A percentile compares a stretch with the other conserved stretches of the same genome.
Evolutionary conservation across 2,113 vertebrate genomes (phyloP).

Genomic region (Tauraco erythrolophus): DNA sequence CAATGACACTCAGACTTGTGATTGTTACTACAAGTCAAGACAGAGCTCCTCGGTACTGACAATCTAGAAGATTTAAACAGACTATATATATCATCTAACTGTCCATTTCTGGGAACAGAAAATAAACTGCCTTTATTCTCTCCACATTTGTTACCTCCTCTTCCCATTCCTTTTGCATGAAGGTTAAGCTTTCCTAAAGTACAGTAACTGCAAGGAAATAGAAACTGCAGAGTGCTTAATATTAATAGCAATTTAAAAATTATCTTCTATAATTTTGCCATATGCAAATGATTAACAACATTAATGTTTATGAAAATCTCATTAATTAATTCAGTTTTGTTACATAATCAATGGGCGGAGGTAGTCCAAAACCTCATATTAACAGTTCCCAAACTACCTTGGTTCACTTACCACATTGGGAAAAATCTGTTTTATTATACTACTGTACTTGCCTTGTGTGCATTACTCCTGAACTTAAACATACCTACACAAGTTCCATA

Average conservation of each 20-base stretch:
- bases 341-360: background rate
- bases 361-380: background rate
- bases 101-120: constrained; percentile 12
- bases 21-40: background rate
- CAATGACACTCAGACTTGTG: background rate
- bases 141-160: background rate
- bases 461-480: background rate
- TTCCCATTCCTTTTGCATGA: background rate
- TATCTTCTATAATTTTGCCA: background rate
- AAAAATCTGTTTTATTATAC: background rate
- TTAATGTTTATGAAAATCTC: background rate
- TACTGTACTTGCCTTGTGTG: background rate
- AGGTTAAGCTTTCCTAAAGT: background rate
- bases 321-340: background rate
- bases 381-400: background rate
- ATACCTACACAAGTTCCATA: background rate
- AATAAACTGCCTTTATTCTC: background rate
- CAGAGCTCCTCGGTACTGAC: background rate
- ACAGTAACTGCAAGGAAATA: background rate
- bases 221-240: background rate
- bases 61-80: background rate
- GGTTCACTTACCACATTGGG: background rate
- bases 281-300: background rate
- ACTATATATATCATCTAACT: background rate
- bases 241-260: background rate